Base-by-base conservation (phyloP, 2,797 vertebrate species). In the Siniperca obscura region DNA sequence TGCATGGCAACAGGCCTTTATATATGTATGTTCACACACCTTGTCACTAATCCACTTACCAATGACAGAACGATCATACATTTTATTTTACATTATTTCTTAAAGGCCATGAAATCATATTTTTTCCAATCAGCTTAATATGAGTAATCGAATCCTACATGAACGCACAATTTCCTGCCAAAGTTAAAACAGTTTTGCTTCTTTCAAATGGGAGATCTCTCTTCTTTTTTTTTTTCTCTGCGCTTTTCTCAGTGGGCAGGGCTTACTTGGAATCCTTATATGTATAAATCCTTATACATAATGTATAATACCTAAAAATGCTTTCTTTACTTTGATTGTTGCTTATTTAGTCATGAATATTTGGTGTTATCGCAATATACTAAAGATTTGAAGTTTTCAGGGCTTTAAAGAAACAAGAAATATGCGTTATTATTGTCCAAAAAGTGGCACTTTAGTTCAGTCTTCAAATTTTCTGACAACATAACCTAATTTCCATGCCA, bases 1-100 rank as follows among this genome's bases (percentile, higher is more conserved):
- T 62, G 27, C 53, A 11, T 17, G 6, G 70, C 44, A 56, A 76
- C 78, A 80, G 60, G 42, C 25, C 40, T 50, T 64, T 72, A 46
- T 52, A 10, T 46, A 56, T 61, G 65, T n/a, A n/a, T n/a, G n/a
- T 70, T 64, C 62, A 72, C 19, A 53, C 44, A 67, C 17, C 5
- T 25, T 4, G 3, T 53, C 56, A 50, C 8, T 52, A 34, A 67
- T 66, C 22, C 25, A 60, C 34, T 77, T 59, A 57, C 38, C 40
- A 48, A 57, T 0, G 0, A 59, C 25, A 66, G 21, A 71, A 4
- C 25, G 8, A 21, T n/a, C 14, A 25, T n/a, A 13, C 40, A 57
- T 55, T 50, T 17, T 19, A 60, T 36, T 40, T 21, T 22, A 38
- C 2, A 36, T 19, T 21, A 52, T 52, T 53, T 68, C 19, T 36